phyloP scores from a whole-genome alignment of 2,888 invertebrate species.

The Caenorhabditis parvicauda region DNA sequence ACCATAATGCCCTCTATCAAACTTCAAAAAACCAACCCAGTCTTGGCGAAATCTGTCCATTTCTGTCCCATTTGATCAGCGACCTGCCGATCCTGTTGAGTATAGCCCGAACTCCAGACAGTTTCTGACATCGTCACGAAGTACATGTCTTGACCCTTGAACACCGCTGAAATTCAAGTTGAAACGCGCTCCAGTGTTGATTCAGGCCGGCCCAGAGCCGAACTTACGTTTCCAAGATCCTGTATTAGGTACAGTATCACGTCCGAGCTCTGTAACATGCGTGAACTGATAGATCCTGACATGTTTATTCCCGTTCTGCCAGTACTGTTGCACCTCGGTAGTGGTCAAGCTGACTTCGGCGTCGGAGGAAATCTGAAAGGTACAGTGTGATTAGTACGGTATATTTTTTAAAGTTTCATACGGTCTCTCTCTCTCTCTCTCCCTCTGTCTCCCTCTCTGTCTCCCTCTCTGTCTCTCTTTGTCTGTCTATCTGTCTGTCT shows the following conservation, averaged over 20 bases:
- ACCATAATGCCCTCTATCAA: background rate
- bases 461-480: too few relatives aligned
- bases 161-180: slow-evolving; percentile 33
- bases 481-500: too few relatives aligned
- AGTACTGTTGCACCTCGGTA: slow-evolving; percentile 32
- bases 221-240: slow-evolving; percentile 40
- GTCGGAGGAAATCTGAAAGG: slow-evolving; percentile 36
- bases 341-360: slow-evolving; percentile 28
- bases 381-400: background rate
- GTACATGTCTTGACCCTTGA: slow-evolving; percentile 42
- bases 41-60: slow-evolving; percentile 50
- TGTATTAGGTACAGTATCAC: slow-evolving; percentile 28
- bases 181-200: background rate
- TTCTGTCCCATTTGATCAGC: slow-evolving; percentile 42
- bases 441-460: too few relatives aligned
- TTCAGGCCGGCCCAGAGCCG: background rate
- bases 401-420: background rate
- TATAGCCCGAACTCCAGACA: slow-evolving; percentile 35
- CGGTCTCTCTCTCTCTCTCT: too few relatives aligned
- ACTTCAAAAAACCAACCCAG: slow-evolving; percentile 15
- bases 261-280: slow-evolving; percentile 38
- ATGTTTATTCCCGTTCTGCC: slow-evolving; percentile 31
- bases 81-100: slow-evolving; percentile 32
- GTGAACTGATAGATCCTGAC: slow-evolving; percentile 44
- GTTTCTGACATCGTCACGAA: slow-evolving; percentile 48